A percentile compares a stretch with the other conserved stretches of the same genome.
Conservation (phyloP, 92 coral and sea anemone species). For the Ricordea florida region DNA sequence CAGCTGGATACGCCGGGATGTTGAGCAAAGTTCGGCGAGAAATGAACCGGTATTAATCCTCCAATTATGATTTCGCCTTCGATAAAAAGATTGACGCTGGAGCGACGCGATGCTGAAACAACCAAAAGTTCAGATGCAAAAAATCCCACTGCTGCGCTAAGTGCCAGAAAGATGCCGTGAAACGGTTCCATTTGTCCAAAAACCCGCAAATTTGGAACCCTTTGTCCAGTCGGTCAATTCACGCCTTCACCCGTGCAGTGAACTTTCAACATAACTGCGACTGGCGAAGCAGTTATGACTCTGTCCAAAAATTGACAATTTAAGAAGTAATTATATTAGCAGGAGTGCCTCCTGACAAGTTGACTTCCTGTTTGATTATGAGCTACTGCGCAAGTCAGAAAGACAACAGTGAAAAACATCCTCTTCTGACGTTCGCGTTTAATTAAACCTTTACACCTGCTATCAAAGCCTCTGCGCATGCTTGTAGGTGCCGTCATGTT, state of each 20-base stretch:
- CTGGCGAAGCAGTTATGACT: no score
- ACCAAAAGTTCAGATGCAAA: background rate
- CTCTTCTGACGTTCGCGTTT: background rate
- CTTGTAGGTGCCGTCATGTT: no score
- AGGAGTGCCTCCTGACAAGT: constrained; percentile 40
- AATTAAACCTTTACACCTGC: constrained; percentile 17
- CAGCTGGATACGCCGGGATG: constrained; percentile 58
- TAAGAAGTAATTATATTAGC: constrained; percentile 2
- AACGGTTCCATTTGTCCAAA: no score
- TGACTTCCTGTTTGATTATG: background rate
- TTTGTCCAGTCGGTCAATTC: no score
- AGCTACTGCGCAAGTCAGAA: background rate
- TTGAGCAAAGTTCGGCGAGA: constrained; percentile 49
- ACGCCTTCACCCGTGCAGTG: no score
- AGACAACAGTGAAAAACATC: no score
- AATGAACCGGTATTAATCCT: constrained; percentile 70
- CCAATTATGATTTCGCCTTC: constrained; percentile 64
- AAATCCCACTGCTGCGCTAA: background rate
- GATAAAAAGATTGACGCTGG: constrained; percentile 1
- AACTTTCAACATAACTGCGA: no score
- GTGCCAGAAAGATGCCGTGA: no score
- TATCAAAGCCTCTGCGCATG: background rate
- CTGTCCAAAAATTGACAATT: background rate
- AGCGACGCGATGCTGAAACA: background rate
- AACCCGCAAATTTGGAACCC: no score